Evolutionary conservation across 2,113 vertebrate species (phyloP).

Genomic region (Anser cygnoides): DNA sequence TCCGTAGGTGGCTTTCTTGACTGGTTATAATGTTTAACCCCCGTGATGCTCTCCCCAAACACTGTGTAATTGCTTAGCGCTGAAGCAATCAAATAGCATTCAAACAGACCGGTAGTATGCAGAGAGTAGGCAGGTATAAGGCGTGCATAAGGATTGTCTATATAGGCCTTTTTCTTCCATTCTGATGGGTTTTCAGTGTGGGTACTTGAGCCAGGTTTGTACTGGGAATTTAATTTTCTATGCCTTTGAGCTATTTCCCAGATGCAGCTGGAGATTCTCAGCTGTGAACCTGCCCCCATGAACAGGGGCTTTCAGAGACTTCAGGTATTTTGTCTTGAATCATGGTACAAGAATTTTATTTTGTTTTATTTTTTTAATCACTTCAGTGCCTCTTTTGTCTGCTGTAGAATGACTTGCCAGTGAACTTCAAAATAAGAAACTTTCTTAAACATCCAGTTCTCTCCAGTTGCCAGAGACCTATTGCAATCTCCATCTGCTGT

Average conservation of each 20-base stretch:
- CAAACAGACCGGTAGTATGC: neutral
- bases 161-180: neutral
- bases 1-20: neutral
- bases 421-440: neutral
- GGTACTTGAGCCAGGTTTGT: neutral
- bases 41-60: neutral
- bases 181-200: neutral
- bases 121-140: neutral
- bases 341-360: neutral
- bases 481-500: neutral
- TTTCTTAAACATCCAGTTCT: neutral
- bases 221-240: neutral
- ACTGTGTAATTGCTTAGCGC: neutral
- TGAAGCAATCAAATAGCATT: neutral
- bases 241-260: neutral
- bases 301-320: neutral
- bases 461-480: neutral
- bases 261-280: neutral
- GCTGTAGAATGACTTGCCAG: neutral
- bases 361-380: neutral
- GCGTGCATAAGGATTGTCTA: neutral
- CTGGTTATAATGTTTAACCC: neutral
- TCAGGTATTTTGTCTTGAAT: neutral
- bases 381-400: neutral
- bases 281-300: neutral